Evolutionary conservation across 2,888 invertebrate genomes (phyloP).

Genomic region (Acanthacorydalis orientalis): DNA sequence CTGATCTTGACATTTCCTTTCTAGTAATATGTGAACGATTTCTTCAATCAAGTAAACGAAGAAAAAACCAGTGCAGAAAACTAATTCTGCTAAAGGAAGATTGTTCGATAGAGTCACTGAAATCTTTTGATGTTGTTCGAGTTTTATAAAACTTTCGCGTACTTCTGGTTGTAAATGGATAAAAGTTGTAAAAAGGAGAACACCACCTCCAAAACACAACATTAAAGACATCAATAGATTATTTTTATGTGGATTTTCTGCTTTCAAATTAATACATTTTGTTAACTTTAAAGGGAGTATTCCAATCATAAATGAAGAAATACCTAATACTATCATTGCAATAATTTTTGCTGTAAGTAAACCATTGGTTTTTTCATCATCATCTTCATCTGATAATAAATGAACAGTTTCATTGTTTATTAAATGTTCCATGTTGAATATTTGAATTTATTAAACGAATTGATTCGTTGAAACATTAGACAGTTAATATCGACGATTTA

Average conservation of each 20-base stretch:
- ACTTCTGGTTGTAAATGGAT: conserved; percentile 48
- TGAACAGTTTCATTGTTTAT: no score
- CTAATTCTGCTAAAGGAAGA: conserved; percentile 35
- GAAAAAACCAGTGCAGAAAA: conserved; percentile 45
- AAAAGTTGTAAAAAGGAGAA: conserved; percentile 44
- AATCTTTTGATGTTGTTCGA: conserved; percentile 27
- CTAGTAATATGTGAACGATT: conserved; percentile 35
- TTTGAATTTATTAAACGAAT: no score
- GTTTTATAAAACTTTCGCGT: conserved; percentile 32
- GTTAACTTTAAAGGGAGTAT: conserved; percentile 31
- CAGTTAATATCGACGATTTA: background rate
- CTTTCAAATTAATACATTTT: conserved; percentile 20
- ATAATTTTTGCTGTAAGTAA: conserved; percentile 37
- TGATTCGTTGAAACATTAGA: background rate
- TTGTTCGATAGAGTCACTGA: conserved; percentile 25
- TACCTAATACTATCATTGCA: conserved; percentile 39
- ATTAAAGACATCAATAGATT: conserved; percentile 36
- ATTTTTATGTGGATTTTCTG: conserved; percentile 20
- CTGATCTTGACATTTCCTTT: conserved; percentile 22
- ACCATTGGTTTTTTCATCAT: conserved; percentile 9
- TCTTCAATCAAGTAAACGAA: conserved; percentile 46
- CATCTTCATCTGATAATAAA: background rate
- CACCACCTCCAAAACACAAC: conserved; percentile 47
- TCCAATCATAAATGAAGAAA: conserved; percentile 38
- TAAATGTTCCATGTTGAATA: no score